These are phyloP conservation scores for Eutrigla gurnardus DNA, from an alignment of 2,797 vertebrate genomes.

Conservation along the genomic window DNA sequence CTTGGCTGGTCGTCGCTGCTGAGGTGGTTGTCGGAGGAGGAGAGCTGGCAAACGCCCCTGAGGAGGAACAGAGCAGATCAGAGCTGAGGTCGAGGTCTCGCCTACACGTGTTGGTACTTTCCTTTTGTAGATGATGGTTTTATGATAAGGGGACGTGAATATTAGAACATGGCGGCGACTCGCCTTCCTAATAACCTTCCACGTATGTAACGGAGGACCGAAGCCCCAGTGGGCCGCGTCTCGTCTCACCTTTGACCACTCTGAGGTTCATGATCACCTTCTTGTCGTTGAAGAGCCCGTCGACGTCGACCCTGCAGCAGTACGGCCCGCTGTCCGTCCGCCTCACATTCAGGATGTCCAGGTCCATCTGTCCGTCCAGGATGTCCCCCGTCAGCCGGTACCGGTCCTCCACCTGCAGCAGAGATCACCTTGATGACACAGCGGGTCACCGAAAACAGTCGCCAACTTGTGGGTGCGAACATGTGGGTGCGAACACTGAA, in stretches of 20 bases:
- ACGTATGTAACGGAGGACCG: no score
- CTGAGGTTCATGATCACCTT: conserved; percentile 82
- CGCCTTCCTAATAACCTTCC: no score
- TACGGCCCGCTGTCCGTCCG: conserved; percentile 81
- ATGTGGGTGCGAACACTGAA: no score
- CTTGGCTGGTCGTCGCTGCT: neutral
- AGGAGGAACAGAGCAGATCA: no score
- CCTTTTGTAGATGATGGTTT: no score
- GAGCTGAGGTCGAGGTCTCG: no score
- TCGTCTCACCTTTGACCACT: conserved; percentile 79
- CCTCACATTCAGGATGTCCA: conserved; percentile 78
- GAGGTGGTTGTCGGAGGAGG: conserved; percentile 24
- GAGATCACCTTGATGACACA: neutral
- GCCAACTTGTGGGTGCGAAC: no score
- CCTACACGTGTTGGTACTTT: no score
- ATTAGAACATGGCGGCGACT: no score
- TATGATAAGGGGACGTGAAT: no score
- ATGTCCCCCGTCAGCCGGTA: conserved; percentile 81
- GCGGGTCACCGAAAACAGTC: no score
- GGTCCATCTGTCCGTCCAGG: conserved; percentile 83
- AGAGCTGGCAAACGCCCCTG: conserved; percentile 25
- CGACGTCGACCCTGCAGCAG: conserved; percentile 85
- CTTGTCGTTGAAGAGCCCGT: conserved; percentile 86
- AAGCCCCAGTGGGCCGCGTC: no score
- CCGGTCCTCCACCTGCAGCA: conserved; percentile 73